These are phyloP conservation scores for Standfussiana lucernea DNA, from an alignment of 2,888 invertebrate genomes.

Conservation along the genomic window DNA sequence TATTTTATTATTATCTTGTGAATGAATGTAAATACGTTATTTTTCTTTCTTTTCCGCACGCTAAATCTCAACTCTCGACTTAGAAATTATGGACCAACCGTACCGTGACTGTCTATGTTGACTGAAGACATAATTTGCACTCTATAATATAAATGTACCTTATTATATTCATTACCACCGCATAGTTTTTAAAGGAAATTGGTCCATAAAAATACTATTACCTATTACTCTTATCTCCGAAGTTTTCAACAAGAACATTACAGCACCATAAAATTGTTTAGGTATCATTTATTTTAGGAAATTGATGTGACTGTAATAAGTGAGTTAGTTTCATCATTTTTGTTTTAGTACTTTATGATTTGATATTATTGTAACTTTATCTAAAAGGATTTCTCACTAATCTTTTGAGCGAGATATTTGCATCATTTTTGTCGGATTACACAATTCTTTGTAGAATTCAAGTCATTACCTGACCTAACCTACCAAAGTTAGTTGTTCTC, in stretches of 20 bases:
- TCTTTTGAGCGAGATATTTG: neutral
- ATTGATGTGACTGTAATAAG: neutral
- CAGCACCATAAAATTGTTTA: neutral
- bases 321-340: conserved; percentile 1
- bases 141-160: neutral
- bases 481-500: neutral
- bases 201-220: neutral
- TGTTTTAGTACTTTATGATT: neutral
- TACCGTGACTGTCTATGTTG: neutral
- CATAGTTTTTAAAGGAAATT: neutral
- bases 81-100: neutral
- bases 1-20: too few species aligned
- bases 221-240: neutral
- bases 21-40: too few species aligned
- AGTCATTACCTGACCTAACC: neutral
- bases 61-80: too few species aligned
- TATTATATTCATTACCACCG: neutral
- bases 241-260: neutral
- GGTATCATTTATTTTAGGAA: neutral
- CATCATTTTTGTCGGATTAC: neutral
- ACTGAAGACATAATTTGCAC: too few species aligned
- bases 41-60: too few species aligned
- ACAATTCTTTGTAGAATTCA: neutral
- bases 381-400: neutral
- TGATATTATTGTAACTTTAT: neutral